Evolutionary conservation across 37 sponge, comb jelly and placozoan species (phyloP).

Genomic region (Hexactinellida sp.): DNA sequence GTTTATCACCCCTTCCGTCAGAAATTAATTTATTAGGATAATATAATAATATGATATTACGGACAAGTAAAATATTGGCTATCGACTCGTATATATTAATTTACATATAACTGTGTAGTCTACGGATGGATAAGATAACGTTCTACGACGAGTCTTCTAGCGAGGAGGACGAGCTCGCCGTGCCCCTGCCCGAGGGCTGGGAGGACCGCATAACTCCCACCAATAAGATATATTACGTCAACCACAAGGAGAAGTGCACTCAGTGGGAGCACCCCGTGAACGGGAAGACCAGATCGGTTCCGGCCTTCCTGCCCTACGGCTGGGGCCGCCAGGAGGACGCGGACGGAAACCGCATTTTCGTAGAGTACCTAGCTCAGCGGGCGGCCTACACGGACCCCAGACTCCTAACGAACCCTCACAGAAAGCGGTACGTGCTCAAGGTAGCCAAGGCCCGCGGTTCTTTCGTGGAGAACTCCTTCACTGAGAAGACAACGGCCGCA

Average conservation of each 20-base stretch:
- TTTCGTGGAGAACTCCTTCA: slow-evolving; percentile 9
- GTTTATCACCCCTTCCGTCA: too few relatives aligned
- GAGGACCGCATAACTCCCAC: slow-evolving; percentile 41
- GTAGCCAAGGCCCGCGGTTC: not conserved
- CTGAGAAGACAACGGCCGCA: slow-evolving; percentile 26
- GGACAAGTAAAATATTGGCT: too few relatives aligned
- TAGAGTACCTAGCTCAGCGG: slow-evolving; percentile 50
- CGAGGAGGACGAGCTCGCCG: not conserved
- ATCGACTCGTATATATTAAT: too few relatives aligned
- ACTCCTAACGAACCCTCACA: slow-evolving; percentile 20
- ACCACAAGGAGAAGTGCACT: slow-evolving; percentile 35
- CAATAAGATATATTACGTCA: slow-evolving; percentile 35
- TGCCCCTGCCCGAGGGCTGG: slow-evolving; percentile 51
- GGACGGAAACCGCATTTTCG: slow-evolving; percentile 31
- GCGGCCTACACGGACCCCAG: slow-evolving; percentile 36
- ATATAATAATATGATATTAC: too few relatives aligned
- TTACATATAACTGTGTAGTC: too few relatives aligned
- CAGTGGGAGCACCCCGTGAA: slow-evolving; percentile 51
- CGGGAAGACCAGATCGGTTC: slow-evolving; percentile 39
- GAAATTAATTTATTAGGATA: too few relatives aligned
- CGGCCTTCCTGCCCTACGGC: slow-evolving; percentile 54
- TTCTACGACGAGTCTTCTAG: not conserved
- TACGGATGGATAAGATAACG: not conserved
- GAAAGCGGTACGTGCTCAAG: not conserved
- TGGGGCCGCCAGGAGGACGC: slow-evolving; percentile 60